phyloP scores from a whole-genome alignment of 1,140 invertebrate species.

The Oryctes rhinoceros region DNA sequence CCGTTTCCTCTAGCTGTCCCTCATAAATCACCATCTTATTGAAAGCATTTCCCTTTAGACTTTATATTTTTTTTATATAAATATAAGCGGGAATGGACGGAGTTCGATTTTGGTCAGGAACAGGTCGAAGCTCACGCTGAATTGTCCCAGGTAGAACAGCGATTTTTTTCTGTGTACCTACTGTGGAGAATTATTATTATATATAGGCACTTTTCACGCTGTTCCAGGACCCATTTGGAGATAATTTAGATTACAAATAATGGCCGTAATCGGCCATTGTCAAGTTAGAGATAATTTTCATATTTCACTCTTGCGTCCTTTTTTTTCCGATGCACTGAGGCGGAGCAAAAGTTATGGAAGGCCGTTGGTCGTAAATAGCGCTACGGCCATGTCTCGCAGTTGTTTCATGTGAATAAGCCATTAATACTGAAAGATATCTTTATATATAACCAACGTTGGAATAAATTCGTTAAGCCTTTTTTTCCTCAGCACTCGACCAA shows the following conservation, averaged over 20 bases:
- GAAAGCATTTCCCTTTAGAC: neutral
- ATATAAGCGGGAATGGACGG: neutral
- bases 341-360: conserved; percentile 25
- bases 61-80: neutral
- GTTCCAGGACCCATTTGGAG: conserved; percentile 27
- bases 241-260: conserved; percentile 43
- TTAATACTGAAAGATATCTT: conserved; percentile 41
- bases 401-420: conserved; percentile 43
- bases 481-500: neutral
- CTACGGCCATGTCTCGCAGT: conserved; percentile 30
- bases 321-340: neutral
- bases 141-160: neutral
- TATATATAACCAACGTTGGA: conserved; percentile 35
- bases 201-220: conserved; percentile 37
- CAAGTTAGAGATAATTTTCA: conserved; percentile 39
- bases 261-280: conserved; percentile 42
- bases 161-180: conserved; percentile 14
- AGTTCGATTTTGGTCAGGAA: neutral
- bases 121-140: neutral
- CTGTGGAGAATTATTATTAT: conserved; percentile 37
- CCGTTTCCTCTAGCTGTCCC: neutral
- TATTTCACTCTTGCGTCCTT: conserved; percentile 17
- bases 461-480: conserved; percentile 34
- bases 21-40: neutral
- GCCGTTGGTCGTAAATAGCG: conserved; percentile 24